Evolutionary conservation across 2,888 invertebrate genomes (phyloP), one percentile per base, ranked within the genome.

Genomic region (Allolobophora icterica): DNA sequence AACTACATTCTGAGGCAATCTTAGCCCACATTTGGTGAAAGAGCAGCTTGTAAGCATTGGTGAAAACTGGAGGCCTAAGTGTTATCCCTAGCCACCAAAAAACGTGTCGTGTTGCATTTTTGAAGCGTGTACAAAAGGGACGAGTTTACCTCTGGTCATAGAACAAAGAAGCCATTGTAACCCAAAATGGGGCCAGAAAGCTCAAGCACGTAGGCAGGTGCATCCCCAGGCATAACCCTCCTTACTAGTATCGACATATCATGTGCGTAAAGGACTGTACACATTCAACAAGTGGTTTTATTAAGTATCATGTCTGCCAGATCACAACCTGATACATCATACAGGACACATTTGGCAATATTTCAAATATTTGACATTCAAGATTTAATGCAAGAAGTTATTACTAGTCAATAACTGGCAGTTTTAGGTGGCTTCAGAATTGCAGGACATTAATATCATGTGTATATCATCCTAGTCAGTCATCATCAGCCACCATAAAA

Each of bases 401-500:
- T n/a, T 71, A n/a, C 11, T n/a, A 71, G 11, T 71, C n/a, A 5
- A 45, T 45, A 45, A 45, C 19, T 45, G 19, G 45, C 45, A 45
- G 45, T 45, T 45, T 71, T n/a, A 71, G 71, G 8, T 71, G 71
- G 71, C 71, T 71, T 71, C 71, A 71, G 71, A 71, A 71, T 71
- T 71, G 71, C 71, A 71, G 71, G 71, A 71, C 71, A 11, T 5
- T 71, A 71, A 71, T n/a, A n/a, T 71, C 71, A 71, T 30, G 24
- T 38, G 71, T 71, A n/a, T n/a, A 71, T 71, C 71, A 71, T 71
- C 71, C 30, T 6, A 71, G 71, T 71, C 71, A n/a, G 71, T 71
- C 71, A 71, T 71, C 71, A 71, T 71, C 30, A 71, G 71, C 71
- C 71, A 71, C 71, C 71, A 71, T 71, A 71, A 71, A n/a, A 71